phyloP scores from a whole-genome alignment of 2,888 invertebrate species.

The Latrodectus hesperus region DNA sequence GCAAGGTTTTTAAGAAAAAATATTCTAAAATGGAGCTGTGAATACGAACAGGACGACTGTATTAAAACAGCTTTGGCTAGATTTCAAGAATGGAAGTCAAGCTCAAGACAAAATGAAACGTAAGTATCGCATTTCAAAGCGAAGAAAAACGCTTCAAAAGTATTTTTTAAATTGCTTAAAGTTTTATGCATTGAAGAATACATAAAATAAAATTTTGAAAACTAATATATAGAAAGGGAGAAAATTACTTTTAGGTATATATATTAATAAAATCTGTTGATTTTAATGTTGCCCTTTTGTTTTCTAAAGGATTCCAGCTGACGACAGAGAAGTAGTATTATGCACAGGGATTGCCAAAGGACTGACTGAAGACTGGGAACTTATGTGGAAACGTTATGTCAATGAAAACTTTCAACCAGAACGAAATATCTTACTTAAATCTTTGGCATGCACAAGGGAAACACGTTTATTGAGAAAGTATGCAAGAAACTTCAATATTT shows the following conservation, averaged over 20 bases:
- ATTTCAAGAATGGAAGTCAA: slow-evolving; percentile 48
- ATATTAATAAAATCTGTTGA: neutral
- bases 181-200: neutral
- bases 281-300: neutral
- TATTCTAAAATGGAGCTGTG: slow-evolving; percentile 57
- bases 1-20: slow-evolving; percentile 47
- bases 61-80: slow-evolving; percentile 25
- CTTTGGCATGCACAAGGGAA: slow-evolving; percentile 59
- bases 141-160: no score
- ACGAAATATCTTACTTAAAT: slow-evolving; percentile 53
- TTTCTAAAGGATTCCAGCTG: slow-evolving; percentile 34
- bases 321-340: slow-evolving; percentile 52
- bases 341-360: slow-evolving; percentile 61
- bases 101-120: slow-evolving; percentile 29
- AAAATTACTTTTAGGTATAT: neutral
- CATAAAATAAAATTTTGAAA: neutral
- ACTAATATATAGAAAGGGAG: neutral
- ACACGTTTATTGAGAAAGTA: slow-evolving; percentile 48
- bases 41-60: slow-evolving; percentile 50
- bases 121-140: slow-evolving; percentile 11
- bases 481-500: neutral
- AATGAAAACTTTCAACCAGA: slow-evolving; percentile 43
- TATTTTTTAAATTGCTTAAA: neutral
- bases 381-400: slow-evolving; percentile 56
- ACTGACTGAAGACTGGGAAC: slow-evolving; percentile 51